A percentile compares a stretch with the other conserved stretches of the same genome.
phyloP scores from a whole-genome alignment of 2,113 vertebrate species.

The Tachuris rubrigastra region DNA sequence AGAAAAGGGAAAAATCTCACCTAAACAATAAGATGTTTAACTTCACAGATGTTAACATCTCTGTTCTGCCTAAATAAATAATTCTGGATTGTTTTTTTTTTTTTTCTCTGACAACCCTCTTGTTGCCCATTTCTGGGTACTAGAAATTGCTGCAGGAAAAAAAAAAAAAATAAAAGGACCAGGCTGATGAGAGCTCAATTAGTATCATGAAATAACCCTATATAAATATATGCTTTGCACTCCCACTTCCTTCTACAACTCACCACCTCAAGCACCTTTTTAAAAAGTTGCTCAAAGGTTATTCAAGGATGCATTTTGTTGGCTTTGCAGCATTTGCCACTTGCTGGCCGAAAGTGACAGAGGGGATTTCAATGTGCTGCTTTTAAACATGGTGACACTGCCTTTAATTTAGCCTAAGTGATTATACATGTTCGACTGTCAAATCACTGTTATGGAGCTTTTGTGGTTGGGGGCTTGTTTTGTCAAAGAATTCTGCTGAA shows the following conservation, averaged over 20 bases:
- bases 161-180: background rate
- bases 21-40: background rate
- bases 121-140: background rate
- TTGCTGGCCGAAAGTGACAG: slow-evolving; percentile 36
- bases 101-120: background rate
- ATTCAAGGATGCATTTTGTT: slow-evolving; percentile 39
- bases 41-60: background rate
- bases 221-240: background rate
- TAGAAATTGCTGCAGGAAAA: background rate
- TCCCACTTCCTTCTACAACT: background rate
- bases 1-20: background rate
- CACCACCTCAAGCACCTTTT: background rate
- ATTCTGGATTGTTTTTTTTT: background rate
- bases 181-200: background rate
- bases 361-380: slow-evolving; percentile 9
- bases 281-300: slow-evolving; percentile 21
- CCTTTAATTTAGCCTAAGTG: slow-evolving; percentile 66
- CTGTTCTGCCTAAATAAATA: background rate
- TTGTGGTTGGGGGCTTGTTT: slow-evolving; percentile 65
- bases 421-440: slow-evolving; percentile 63
- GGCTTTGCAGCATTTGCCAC: slow-evolving; percentile 23
- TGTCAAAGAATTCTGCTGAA: slow-evolving; percentile 69
- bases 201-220: background rate
- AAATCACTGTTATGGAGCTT: slow-evolving; percentile 56
- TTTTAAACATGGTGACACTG: slow-evolving; percentile 43